Evolutionary conservation across 2,797 vertebrate species (phyloP).

Genomic region (Poecile montanus): DNA sequence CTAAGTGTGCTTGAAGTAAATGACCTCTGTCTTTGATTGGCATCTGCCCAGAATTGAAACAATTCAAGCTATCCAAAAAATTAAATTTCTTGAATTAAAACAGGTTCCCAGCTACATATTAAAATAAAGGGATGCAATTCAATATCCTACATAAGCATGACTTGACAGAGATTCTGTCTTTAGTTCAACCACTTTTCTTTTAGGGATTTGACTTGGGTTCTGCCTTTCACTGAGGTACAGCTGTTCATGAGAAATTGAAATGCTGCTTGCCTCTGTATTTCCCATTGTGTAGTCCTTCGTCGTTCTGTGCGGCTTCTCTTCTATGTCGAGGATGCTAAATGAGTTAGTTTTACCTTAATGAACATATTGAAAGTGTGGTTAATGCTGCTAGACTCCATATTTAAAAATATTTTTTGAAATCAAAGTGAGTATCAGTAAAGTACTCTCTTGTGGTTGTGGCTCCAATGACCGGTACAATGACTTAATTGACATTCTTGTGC

Average conservation of each 20-base stretch:
- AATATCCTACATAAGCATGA: background rate
- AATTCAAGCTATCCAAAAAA: background rate
- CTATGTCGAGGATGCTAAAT: constrained; percentile 7
- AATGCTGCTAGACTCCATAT: constrained; percentile 5
- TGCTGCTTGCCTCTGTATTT: constrained; percentile 20
- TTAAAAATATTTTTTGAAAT: constrained; percentile 37
- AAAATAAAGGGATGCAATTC: background rate
- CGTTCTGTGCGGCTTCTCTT: background rate
- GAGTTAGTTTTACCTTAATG: constrained; percentile 12
- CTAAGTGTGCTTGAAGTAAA: background rate
- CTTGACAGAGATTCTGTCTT: background rate
- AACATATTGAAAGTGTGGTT: constrained; percentile 4
- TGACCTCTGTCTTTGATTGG: background rate
- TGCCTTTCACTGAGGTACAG: rapidly evolving
- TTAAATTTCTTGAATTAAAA: background rate
- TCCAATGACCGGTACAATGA: background rate
- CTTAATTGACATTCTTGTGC: constrained; percentile 52
- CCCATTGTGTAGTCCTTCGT: background rate
- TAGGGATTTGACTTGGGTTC: background rate
- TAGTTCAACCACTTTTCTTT: background rate
- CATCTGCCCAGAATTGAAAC: background rate
- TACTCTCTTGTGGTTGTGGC: background rate
- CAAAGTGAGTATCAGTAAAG: background rate
- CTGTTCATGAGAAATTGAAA: background rate
- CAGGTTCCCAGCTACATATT: background rate